Conservation (phyloP, 2,888 invertebrate genomes). For the Pristionchus japonicus region DNA sequence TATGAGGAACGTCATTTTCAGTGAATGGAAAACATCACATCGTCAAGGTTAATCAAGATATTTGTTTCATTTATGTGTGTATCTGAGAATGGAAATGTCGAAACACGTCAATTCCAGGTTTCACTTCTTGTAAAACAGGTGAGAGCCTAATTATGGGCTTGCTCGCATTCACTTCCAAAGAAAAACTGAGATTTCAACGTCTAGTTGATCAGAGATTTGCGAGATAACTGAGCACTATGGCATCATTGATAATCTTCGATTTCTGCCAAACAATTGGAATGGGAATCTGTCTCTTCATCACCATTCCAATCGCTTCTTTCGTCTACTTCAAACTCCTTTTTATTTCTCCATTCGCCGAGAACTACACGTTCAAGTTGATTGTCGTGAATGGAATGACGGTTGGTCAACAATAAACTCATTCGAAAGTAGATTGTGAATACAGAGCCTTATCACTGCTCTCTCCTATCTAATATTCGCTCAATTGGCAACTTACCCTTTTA, state of each 20-base stretch:
- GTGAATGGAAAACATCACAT: no score
- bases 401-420: neutral
- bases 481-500: neutral
- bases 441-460: neutral
- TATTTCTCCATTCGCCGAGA: neutral
- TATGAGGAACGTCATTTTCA: no score
- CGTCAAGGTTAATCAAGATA: no score
- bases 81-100: neutral
- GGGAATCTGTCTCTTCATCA: neutral
- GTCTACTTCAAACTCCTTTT: slow-evolving; percentile 7
- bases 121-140: neutral
- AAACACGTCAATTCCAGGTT: neutral
- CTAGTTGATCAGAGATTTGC: neutral
- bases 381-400: neutral
- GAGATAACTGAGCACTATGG: neutral
- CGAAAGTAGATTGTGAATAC: neutral
- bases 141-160: neutral
- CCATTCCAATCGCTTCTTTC: neutral
- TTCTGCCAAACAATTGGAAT: neutral
- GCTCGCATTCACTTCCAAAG: neutral
- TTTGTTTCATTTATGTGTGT: no score
- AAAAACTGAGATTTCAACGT: neutral
- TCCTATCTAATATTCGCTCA: neutral
- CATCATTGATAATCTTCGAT: neutral
- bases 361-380: neutral